phyloP scores from a whole-genome alignment of 2,113 vertebrate species.

The Ondatra zibethicus region DNA sequence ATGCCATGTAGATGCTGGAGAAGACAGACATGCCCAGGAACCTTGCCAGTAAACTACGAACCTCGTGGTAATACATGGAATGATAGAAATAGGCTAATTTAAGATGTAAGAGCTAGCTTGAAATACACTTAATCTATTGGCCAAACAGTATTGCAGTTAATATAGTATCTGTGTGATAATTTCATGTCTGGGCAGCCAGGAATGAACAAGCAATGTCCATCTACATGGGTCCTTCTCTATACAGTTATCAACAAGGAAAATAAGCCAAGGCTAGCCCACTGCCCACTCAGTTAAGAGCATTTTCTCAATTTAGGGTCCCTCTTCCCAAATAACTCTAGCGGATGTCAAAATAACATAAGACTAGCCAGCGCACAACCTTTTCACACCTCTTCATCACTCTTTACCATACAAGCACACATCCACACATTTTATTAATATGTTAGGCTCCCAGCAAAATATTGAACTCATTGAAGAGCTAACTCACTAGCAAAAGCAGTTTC shows the following conservation, averaged over 20 bases:
- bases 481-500: neutral
- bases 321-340: neutral
- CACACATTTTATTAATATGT: neutral
- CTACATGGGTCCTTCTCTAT: neutral
- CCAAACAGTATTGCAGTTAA: too few relatives aligned
- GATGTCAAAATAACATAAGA: neutral
- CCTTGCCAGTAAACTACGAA: too few relatives aligned
- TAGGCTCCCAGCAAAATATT: neutral
- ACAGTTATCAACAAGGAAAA: neutral
- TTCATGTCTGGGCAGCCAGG: fast-evolving
- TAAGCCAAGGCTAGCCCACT: neutral
- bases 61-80: too few relatives aligned
- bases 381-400: neutral
- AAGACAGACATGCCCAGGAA: too few relatives aligned
- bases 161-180: too few relatives aligned
- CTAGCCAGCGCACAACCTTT: neutral
- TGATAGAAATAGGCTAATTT: too few relatives aligned
- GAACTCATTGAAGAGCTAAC: neutral
- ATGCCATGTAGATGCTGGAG: too few relatives aligned
- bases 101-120: too few relatives aligned
- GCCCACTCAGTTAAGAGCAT: neutral
- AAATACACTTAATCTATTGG: too few relatives aligned
- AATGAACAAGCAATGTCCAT: too few relatives aligned
- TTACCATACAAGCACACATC: neutral
- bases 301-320: neutral